Percentiles rank a stretch among this genome's conserved stretches.
Evolutionary conservation across 2,888 invertebrate genomes (phyloP).

Genomic region (Plebejus argus): DNA sequence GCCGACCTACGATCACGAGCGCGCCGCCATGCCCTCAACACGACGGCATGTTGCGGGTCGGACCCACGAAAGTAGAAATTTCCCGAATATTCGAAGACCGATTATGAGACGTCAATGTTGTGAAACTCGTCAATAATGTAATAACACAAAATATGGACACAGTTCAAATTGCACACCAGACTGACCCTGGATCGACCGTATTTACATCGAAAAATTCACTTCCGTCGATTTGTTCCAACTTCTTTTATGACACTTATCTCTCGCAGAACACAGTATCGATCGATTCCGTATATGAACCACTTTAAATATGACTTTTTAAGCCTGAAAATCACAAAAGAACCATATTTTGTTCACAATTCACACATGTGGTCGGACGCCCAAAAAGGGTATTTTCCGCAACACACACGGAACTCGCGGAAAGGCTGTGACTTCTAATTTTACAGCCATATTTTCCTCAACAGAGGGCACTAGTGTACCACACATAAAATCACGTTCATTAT

Average conservation of each 20-base stretch:
- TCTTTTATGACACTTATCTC: constrained; percentile 62
- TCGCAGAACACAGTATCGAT: constrained; percentile 62
- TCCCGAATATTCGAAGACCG: constrained; percentile 59
- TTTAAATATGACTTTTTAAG: constrained; percentile 58
- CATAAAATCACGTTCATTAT: constrained; percentile 55
- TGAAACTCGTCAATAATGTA: constrained; percentile 51
- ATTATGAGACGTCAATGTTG: constrained; percentile 53
- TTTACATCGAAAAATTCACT: constrained; percentile 80
- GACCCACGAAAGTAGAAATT: constrained; percentile 66
- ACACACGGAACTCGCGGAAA: constrained; percentile 80
- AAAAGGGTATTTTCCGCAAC: constrained; percentile 84
- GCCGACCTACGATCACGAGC: constrained; percentile 80
- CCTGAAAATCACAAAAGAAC: constrained; percentile 71
- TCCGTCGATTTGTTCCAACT: constrained; percentile 70
- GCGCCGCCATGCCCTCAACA: constrained; percentile 79
- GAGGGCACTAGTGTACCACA: constrained; percentile 64
- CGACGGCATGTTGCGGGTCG: constrained; percentile 74
- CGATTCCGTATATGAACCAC: constrained; percentile 59
- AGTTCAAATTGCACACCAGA: constrained; percentile 72
- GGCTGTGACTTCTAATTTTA: constrained; percentile 80
- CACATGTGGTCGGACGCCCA: constrained; percentile 86
- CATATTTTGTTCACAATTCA: constrained; percentile 79
- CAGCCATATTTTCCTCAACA: constrained; percentile 62
- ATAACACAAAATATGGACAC: constrained; percentile 63
- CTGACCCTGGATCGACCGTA: constrained; percentile 76